Evolutionary conservation across 2,888 invertebrate species (phyloP), one percentile per base, ranked within the genome.

Genomic region (Uropetala carovei): DNA sequence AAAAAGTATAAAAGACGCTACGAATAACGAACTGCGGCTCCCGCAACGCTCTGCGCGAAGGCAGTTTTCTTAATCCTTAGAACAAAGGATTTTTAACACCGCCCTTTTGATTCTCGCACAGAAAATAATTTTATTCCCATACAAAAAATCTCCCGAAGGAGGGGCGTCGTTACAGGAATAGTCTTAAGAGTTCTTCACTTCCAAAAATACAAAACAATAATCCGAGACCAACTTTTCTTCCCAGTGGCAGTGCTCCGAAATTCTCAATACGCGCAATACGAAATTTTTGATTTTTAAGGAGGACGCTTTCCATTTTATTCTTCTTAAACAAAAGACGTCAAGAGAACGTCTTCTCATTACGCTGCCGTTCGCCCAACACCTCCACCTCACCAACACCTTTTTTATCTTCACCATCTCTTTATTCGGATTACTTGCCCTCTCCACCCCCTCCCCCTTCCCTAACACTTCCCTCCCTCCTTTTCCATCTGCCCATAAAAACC

Each of bases 281-380:
- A 89, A 30, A 89, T 30, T 68, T 89, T 43, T 43, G 60, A 30
- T 43, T 43, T 43, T 43, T 18, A 64, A 89, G 16, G 43, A 89
- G 11, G 60, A 57, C 68, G 64, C 64, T 64, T 1, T 30, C n/a
- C 60, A 60, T 43, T 64, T 64, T 68, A 64, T 89, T 89, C 43
- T 4, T 89, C 43, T 18, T 64, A 64, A 43, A 89, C 89, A 89
- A 89, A 89, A 89, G 89, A 89, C 89, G 43, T 64, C 43, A 64
- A 89, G 60, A 89, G 64, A 89, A 43, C 64, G 58, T 89, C 89
- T n/a, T 89, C 89, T 89, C 89, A 89, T 89, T 68, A 89, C 89
- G 30, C 64, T 89, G 30, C 0, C 43, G 14, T 64, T 68, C 43
- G 89, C 43, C 43, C 27, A 56, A 83, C 56, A 30, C 83, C n/a